phyloP scores from a whole-genome alignment of 2,113 vertebrate species.

The Vimba vimba region DNA sequence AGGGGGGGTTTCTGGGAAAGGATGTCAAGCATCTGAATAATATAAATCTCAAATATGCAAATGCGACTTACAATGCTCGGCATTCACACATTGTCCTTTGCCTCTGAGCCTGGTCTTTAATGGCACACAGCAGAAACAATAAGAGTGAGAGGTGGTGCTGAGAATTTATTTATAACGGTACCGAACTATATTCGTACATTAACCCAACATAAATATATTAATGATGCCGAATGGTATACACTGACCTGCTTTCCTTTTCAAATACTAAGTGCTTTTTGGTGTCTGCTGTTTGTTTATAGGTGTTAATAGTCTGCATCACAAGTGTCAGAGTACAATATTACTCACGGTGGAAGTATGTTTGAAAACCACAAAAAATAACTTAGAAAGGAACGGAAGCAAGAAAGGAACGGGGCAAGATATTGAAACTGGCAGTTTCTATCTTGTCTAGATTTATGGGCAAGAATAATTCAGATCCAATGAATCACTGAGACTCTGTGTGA shows the following conservation, averaged over 20 bases:
- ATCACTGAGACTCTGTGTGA: constrained; percentile 3
- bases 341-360: neutral
- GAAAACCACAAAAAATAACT: neutral
- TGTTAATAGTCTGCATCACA: neutral
- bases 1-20: constrained; percentile 68
- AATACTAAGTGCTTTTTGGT: constrained; percentile 10
- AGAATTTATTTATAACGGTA: constrained; percentile 57
- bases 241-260: constrained; percentile 52
- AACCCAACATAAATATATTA: constrained; percentile 55
- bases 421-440: neutral
- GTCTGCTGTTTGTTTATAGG: neutral
- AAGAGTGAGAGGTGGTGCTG: constrained; percentile 65
- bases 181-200: constrained; percentile 59
- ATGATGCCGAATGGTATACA: constrained; percentile 56
- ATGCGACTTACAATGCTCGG: constrained; percentile 69
- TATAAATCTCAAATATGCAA: constrained; percentile 81
- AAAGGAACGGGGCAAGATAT: neutral
- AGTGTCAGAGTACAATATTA: neutral
- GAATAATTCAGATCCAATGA: constrained; percentile 10
- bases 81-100: constrained; percentile 65
- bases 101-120: constrained; percentile 62
- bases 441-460: neutral
- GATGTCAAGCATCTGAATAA: constrained; percentile 77
- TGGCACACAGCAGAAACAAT: constrained; percentile 43
- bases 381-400: neutral